A percentile compares a stretch with the other conserved stretches of the same genome.
These are phyloP conservation scores for Nyctibius grandis DNA, from an alignment of 2,797 vertebrate genomes.

Conservation along the genomic window DNA sequence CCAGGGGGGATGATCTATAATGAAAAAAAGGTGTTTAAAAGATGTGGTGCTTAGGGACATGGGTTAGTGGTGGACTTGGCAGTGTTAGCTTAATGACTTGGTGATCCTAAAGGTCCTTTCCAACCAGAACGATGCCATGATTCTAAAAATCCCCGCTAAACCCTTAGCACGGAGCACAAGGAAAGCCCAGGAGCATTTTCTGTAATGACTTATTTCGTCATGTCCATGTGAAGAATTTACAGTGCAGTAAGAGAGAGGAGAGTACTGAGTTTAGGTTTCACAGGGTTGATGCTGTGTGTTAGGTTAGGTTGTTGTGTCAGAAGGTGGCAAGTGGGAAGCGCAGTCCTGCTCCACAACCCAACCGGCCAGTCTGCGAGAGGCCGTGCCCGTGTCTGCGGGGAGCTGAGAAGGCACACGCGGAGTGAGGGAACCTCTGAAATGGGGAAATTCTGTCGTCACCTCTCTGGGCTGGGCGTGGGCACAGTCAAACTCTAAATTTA, in stretches of 20 bases:
- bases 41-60: too few relatives aligned
- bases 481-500: background rate
- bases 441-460: background rate
- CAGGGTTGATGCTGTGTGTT: rapidly evolving
- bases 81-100: too few relatives aligned
- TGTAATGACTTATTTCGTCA: background rate
- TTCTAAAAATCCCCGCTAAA: rapidly evolving
- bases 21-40: too few relatives aligned
- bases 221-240: rapidly evolving
- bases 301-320: rapidly evolving
- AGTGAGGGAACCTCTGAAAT: background rate
- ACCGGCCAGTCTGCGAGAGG: background rate
- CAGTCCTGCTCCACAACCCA: background rate
- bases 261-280: rapidly evolving
- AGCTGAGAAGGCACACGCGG: background rate
- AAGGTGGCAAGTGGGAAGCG: background rate
- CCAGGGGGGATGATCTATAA: rapidly evolving
- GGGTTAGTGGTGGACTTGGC: too few relatives aligned
- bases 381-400: rapidly evolving
- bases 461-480: rapidly evolving
- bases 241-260: background rate
- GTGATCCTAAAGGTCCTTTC: too few relatives aligned
- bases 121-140: too few relatives aligned
- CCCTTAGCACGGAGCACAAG: background rate
- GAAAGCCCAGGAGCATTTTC: background rate